phyloP scores from a whole-genome alignment of 1,140 invertebrate genomes.

The Ooceraea biroi region DNA sequence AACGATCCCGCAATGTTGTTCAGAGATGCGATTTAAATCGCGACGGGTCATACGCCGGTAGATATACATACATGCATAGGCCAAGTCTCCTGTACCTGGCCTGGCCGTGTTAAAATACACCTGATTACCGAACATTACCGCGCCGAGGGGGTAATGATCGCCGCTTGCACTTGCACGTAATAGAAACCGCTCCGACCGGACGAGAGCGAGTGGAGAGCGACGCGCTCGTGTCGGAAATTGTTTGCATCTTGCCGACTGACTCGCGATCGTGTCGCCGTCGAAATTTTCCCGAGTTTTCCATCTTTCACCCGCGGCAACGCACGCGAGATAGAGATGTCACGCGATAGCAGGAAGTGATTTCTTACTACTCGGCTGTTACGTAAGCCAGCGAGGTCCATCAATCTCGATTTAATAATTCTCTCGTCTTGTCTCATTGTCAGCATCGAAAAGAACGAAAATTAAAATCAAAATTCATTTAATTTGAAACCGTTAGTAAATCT shows the following conservation, averaged over 20 bases:
- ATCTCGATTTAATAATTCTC: neutral
- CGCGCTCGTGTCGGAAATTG: conserved; percentile 16
- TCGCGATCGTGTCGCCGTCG: neutral
- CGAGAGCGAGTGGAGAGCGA: conserved; percentile 28
- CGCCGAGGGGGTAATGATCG: conserved; percentile 69
- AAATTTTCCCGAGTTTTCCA: conserved; percentile 16
- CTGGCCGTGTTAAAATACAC: conserved; percentile 72
- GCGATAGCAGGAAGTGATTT: neutral
- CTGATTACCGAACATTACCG: conserved; percentile 75
- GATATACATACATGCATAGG: conserved; percentile 38
- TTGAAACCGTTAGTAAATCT: neutral
- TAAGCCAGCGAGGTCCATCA: too few relatives aligned
- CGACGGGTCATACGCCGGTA: conserved; percentile 20
- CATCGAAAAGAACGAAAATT: neutral
- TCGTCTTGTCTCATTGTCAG: neutral
- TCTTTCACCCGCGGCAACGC: neutral
- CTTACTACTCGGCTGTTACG: too few relatives aligned
- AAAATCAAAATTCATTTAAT: neutral
- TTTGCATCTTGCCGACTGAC: neutral
- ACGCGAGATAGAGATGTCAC: neutral
- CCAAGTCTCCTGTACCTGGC: conserved; percentile 38
- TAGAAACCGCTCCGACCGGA: conserved; percentile 62
- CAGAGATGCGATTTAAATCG: conserved; percentile 68
- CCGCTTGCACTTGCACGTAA: conserved; percentile 67
- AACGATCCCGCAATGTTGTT: conserved; percentile 64